These are phyloP conservation scores for Dermatophagoides farinae DNA, from an alignment of 1,140 invertebrate species.

Conservation along the genomic window DNA sequence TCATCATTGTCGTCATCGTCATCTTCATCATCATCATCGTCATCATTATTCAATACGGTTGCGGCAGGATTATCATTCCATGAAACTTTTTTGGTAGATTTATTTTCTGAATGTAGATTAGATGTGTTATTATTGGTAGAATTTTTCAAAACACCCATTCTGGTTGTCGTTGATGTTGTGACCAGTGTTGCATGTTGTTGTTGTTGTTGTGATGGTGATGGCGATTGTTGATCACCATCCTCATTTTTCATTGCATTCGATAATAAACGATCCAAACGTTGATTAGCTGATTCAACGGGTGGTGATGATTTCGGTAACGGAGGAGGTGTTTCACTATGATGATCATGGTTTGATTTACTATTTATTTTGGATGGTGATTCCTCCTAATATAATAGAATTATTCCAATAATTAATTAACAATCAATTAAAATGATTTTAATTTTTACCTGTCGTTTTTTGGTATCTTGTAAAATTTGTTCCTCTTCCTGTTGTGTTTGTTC, in stretches of 20 bases:
- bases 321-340: constrained; percentile 13
- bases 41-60: neutral
- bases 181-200: too few relatives aligned
- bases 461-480: constrained; percentile 24
- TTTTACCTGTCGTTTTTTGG: constrained; percentile 22
- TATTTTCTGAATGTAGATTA: neutral
- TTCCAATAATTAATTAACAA: neutral
- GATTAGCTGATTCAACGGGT: constrained; percentile 10
- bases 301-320: constrained; percentile 17
- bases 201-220: neutral
- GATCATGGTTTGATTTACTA: neutral
- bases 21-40: constrained; percentile 7
- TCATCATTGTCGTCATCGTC: neutral
- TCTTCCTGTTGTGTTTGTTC: constrained; percentile 25
- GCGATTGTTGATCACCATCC: neutral
- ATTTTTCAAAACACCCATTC: neutral
- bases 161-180: neutral
- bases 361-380: neutral
- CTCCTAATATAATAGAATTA: neutral
- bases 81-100: constrained; percentile 22
- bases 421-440: neutral
- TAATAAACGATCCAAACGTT: constrained; percentile 11
- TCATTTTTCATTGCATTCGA: neutral
- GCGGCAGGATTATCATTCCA: constrained; percentile 20
- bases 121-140: neutral